Evolutionary conservation across 2,113 vertebrate species (phyloP).

Genomic region (Capreolus pygargus): DNA sequence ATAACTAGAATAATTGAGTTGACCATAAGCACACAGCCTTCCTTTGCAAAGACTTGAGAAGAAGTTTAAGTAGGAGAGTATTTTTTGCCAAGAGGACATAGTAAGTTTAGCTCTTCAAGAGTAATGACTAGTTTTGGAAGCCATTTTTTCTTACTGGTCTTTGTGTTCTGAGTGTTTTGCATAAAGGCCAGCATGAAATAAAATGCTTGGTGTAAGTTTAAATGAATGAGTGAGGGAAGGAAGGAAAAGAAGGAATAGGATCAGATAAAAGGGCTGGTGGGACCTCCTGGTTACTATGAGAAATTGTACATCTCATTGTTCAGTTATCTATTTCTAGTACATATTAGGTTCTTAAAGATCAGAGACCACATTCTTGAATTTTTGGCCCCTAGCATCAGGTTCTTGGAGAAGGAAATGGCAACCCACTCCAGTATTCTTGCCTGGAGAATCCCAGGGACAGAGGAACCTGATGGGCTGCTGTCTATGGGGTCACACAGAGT

Average conservation of each 20-base stretch:
- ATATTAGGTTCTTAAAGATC: constrained; percentile 30
- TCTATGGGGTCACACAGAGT: background rate
- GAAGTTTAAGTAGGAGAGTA: background rate
- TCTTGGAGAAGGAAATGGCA: background rate
- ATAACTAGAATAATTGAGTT: constrained; percentile 10
- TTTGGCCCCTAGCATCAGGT: background rate
- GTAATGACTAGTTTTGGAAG: constrained; percentile 18
- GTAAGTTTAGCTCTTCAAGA: constrained; percentile 25
- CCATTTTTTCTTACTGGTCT: constrained; percentile 35
- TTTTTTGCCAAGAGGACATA: constrained; percentile 9
- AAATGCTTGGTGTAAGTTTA: constrained; percentile 28
- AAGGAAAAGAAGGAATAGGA: background rate
- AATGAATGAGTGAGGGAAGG: background rate
- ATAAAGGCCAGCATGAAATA: constrained; percentile 6
- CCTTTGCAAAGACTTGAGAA: constrained; percentile 38
- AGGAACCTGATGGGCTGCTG: background rate
- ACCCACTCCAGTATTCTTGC: background rate
- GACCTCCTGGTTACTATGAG: background rate
- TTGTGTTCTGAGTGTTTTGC: background rate
- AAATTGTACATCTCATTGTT: constrained; percentile 16
- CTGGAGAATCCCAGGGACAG: background rate
- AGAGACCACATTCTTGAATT: constrained; percentile 34
- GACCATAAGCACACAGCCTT: background rate
- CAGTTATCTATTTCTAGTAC: background rate
- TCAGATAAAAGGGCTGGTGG: constrained; percentile 1